Percentiles rank a stretch among this genome's conserved stretches.
phyloP scores from a whole-genome alignment of 2,113 vertebrate species.

The Pterophyllum scalare region DNA sequence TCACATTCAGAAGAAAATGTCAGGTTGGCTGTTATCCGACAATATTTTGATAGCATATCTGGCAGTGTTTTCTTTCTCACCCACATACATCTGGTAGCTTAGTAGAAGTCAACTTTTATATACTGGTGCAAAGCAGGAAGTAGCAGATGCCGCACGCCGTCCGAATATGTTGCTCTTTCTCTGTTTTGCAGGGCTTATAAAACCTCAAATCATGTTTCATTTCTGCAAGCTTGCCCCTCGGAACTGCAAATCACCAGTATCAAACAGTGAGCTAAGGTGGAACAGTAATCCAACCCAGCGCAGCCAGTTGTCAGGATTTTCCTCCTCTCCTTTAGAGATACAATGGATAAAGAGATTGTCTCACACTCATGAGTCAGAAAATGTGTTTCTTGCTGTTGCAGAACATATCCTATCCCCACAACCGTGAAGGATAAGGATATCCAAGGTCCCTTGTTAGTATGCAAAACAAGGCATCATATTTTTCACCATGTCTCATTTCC shows the following conservation, averaged over 20 bases:
- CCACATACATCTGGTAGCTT: conserved; percentile 43
- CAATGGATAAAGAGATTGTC: conserved; percentile 37
- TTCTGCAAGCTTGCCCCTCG: conserved; percentile 34
- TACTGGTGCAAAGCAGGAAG: conserved; percentile 32
- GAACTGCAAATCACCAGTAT: conserved; percentile 28
- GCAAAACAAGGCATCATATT: conserved; percentile 71
- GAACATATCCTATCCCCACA: conserved; percentile 32
- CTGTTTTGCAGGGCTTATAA: conserved; percentile 40
- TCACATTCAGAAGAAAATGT: conserved; percentile 42
- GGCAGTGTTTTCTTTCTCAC: conserved; percentile 19
- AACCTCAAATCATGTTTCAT: conserved; percentile 39
- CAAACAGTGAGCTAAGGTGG: conserved; percentile 33
- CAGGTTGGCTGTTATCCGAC: conserved; percentile 23
- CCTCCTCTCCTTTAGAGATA: conserved; percentile 15
- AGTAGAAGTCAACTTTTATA: conserved; percentile 47
- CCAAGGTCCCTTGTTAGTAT: conserved; percentile 72
- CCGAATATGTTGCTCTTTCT: conserved; percentile 43
- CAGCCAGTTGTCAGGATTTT: conserved; percentile 32
- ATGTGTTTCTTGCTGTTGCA: conserved; percentile 50
- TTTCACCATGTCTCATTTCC: conserved; percentile 69
- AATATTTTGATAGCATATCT: conserved; percentile 40
- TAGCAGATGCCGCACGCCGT: conserved; percentile 40
- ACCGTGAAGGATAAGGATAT: conserved; percentile 62
- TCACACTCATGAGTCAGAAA: conserved; percentile 51
- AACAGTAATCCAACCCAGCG: conserved; percentile 39